Base-by-base conservation (phyloP, 2,113 vertebrate species). In the Erinaceus europaeus region DNA sequence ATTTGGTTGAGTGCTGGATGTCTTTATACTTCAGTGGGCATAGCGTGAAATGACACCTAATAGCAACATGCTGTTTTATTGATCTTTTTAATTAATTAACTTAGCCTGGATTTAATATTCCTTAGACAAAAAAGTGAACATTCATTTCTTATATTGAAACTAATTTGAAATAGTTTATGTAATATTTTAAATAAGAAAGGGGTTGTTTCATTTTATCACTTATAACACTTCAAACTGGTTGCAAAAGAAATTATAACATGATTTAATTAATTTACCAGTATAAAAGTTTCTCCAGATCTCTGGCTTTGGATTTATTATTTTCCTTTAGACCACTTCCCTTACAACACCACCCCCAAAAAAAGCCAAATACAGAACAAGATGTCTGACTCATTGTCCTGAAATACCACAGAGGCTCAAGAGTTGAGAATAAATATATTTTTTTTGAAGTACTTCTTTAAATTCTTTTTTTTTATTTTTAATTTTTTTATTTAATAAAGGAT, bases 31-130 rank as follows among this genome's bases (percentile, higher is more conserved):
- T 36, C 61, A 11, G 3, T 44, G 20, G 15, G 6, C 17, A 57
- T 17, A 40, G 7, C 25, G 46, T 1, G 65, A 7, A 17, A 46
- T 3, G 27, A 48, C 71, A 62, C 29, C 42, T 69, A 76, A 52
- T 11, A 75, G 23, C 9, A 29, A 2, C 5, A 23, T n/a, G n/a
- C n/a, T n/a, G n/a, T 85, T 21, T 46, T 46, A 55, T 65, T 32
- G 17, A 15, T 20, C 13, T 76, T 76, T 15, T 15, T 85, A 40
- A n/a, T 67, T 34, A 5, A 9, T 1, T n/a, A n/a, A n/a, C n/a
- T 76, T 40, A 48, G 25, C 4, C 8, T 84, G 40, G 8, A 80
- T 55, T 85, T 79, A 44, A 92, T 55, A 81, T 79, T 42, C 88
- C 25, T 67, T 80, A 74, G n/a, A 73, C 4, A 72, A 52, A 73